These are phyloP conservation scores for Oncorhynchus nerka DNA, from an alignment of 2,113 vertebrate species.

Conservation along the genomic window DNA sequence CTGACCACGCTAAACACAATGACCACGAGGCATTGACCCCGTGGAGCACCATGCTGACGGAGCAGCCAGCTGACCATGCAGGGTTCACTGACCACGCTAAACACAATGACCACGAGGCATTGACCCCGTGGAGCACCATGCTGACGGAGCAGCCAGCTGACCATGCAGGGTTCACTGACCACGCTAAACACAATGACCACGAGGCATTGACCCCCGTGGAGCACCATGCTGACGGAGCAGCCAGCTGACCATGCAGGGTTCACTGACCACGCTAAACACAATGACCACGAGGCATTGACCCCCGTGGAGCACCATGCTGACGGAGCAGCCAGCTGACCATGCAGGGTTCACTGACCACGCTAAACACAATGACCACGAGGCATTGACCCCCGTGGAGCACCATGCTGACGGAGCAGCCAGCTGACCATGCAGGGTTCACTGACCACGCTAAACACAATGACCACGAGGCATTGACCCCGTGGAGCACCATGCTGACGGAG, in stretches of 20 bases:
- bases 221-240: conserved; percentile 50
- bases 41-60: conserved; percentile 47
- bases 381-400: conserved; percentile 35
- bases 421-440: conserved; percentile 11
- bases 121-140: conserved; percentile 42
- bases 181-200: not conserved
- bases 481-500: conserved; percentile 51
- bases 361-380: not conserved
- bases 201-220: conserved; percentile 32
- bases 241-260: conserved; percentile 24
- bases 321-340: conserved; percentile 46
- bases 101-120: not conserved
- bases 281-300: not conserved
- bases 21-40: conserved; percentile 15
- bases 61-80: conserved; percentile 37
- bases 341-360: not conserved
- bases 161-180: conserved; percentile 5
- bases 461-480: conserved; percentile 14
- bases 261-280: not conserved
- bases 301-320: conserved; percentile 46
- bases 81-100: not conserved
- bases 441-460: not conserved
- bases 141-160: conserved; percentile 47
- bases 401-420: conserved; percentile 52
- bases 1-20: not conserved